Evolutionary conservation across 2,888 invertebrate species (phyloP), one percentile per base, ranked within the genome.

Genomic region (Leptogaster cylindrica): DNA sequence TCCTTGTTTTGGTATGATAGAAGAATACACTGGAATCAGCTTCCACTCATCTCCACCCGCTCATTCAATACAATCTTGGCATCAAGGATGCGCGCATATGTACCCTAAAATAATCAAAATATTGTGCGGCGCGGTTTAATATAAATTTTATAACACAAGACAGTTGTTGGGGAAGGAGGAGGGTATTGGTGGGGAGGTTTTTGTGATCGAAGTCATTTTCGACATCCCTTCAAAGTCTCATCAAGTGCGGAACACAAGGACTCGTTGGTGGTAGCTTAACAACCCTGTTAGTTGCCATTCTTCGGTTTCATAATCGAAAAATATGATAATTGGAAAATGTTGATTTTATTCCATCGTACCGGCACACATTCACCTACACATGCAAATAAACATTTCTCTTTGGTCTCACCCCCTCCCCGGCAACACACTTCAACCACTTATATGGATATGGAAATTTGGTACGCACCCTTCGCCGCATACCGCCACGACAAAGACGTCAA

Each of bases 261-360:
- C 5, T 5, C 0, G 10, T 31, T 27, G 12, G 41, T 18, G n/a
- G 58, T 23, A 28, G 58, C 14, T 58, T 36, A 36, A 39, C 18
- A 52, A 31, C 39, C 23, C 58, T 39, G 2, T 39, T 39, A 58
- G 20, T 23, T 39, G 25, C 58, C 58, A 58, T 58, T 39, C 58
- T 58, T 8, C n/a, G 58, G 58, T 58, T 58, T 64, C 66, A 68
- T 69, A 63, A 69, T 48, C 65, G 67, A 69, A 69, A 69, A 67
- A 69, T 67, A 69, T 69, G 69, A 69, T 69, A 69, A 69, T 69
- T 67, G 69, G 69, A 67, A 69, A 69, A 69, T 69, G 67, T 67
- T 69, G 67, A 67, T 69, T 69, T 67, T 65, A 55, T 66, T 64
- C 46, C n/a, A 23, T 46, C 46, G 20, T 48, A 18, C 46, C 16